Evolutionary conservation across 2,888 invertebrate genomes (phyloP).

Genomic region (Anagyrus pseudococci): DNA sequence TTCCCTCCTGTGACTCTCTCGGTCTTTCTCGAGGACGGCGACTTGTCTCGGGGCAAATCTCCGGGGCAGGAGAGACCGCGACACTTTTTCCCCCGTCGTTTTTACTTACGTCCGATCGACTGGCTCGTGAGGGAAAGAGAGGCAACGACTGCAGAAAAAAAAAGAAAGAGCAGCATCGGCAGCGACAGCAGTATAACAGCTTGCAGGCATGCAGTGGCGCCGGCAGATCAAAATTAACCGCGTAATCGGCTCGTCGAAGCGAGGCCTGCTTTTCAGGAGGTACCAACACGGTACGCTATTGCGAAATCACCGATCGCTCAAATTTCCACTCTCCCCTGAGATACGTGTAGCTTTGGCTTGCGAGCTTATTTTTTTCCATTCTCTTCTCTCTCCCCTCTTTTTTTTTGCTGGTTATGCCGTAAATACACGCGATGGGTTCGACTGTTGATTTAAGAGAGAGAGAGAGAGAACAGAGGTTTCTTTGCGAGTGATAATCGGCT

Average conservation of each 20-base stretch:
- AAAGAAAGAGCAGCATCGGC: not conserved
- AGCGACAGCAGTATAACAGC: not conserved
- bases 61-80: not conserved
- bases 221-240: slow-evolving; percentile 55
- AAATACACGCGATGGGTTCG: too few species aligned
- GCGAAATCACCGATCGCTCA: too few species aligned
- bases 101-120: not conserved
- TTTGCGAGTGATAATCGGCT: too few species aligned
- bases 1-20: too few species aligned
- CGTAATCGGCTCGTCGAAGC: slow-evolving; percentile 59
- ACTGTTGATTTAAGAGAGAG: too few species aligned
- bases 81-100: too few species aligned
- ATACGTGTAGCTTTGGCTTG: too few species aligned
- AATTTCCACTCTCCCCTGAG: too few species aligned
- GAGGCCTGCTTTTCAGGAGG: slow-evolving; percentile 58
- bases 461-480: too few species aligned
- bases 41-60: too few species aligned
- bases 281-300: slow-evolving; percentile 59
- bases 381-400: not conserved
- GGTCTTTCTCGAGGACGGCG: too few species aligned
- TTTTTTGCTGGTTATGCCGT: not conserved
- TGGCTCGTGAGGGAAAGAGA: not conserved
- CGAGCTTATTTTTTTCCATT: not conserved
- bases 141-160: not conserved
- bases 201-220: slow-evolving; percentile 57